These are phyloP conservation scores for Solenodon paradoxus DNA, from an alignment of 2,113 vertebrate species.

Conservation along the genomic window DNA sequence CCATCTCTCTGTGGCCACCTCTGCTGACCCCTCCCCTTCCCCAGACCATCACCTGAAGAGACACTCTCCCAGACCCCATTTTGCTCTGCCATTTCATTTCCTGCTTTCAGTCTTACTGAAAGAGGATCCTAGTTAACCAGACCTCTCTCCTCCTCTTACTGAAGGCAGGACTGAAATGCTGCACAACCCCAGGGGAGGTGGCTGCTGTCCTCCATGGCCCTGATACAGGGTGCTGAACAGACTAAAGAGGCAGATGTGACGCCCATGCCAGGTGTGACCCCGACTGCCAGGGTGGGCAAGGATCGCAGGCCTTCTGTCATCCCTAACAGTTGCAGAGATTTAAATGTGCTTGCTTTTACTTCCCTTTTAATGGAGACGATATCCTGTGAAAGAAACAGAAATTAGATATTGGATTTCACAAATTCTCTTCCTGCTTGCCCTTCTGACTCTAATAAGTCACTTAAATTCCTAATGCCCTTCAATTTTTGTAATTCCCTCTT, in stretches of 20 bases:
- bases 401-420: slow-evolving; percentile 37
- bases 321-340: neutral
- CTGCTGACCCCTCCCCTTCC: neutral
- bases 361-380: slow-evolving; percentile 31
- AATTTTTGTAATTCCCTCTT: neutral
- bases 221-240: too few species aligned
- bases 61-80: too few species aligned
- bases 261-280: neutral
- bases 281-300: neutral
- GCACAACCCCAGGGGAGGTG: accelerated
- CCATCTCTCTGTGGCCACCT: neutral
- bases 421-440: neutral
- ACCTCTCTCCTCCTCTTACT: neutral
- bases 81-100: too few species aligned
- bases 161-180: neutral
- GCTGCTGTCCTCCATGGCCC: neutral
- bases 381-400: neutral
- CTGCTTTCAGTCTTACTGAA: neutral
- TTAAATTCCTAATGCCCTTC: slow-evolving; percentile 23
- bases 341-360: neutral
- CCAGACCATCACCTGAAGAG: neutral
- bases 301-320: neutral
- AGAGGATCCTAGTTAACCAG: neutral
- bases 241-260: neutral
- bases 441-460: slow-evolving; percentile 15